Evolutionary conservation across 2,888 invertebrate species (phyloP), one percentile per base, ranked within the genome.

Genomic region (Troides oblongomaculatus): DNA sequence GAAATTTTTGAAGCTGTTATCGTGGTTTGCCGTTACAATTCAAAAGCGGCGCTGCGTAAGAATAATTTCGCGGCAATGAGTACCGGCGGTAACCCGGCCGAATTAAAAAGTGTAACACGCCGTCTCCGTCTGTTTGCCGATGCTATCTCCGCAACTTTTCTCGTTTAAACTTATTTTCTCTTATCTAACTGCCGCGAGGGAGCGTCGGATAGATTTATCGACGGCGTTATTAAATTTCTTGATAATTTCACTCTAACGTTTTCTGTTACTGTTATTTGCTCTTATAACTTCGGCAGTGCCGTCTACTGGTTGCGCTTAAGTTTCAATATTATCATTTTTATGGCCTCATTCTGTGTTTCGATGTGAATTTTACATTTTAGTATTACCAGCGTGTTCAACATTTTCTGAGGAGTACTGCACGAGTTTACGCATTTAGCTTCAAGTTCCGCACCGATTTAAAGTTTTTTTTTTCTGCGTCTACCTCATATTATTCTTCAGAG

Each of bases 91-190:
- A 39, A 39, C 39, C 39, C 64, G 63, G 56, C 56, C 60, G 68
- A 70, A 71, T 76, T 77, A 72, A 75, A 39, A 75, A 79, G 72
- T 77, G 74, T 76, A 74, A 77, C 72, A 64, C 63, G 71, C 72
- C 75, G 73, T 75, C 74, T 74, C 72, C 78, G 80, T 66, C 70
- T 70, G 70, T 67, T 70, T 70, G 66, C 70, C 64, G 70, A 70
- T 70, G 63, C 77, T 81, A 81, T 79, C 81, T 76, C 74, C 66
- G 66, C 43, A 90, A 90, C 87, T 90, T 90, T 90, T 89, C 90
- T 90, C 89, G 88, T 89, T 89, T 87, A 88, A 88, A 89, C 86
- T 88, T 90, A 87, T 86, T 90, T 81, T 84, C 86, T 85, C 86
- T 89, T 89, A 89, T 90, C 89, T 88, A 84, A 84, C 81, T 77